Evolutionary conservation across 2,113 vertebrate genomes (phyloP).

Genomic region (Coryphaenoides rupestris): DNA sequence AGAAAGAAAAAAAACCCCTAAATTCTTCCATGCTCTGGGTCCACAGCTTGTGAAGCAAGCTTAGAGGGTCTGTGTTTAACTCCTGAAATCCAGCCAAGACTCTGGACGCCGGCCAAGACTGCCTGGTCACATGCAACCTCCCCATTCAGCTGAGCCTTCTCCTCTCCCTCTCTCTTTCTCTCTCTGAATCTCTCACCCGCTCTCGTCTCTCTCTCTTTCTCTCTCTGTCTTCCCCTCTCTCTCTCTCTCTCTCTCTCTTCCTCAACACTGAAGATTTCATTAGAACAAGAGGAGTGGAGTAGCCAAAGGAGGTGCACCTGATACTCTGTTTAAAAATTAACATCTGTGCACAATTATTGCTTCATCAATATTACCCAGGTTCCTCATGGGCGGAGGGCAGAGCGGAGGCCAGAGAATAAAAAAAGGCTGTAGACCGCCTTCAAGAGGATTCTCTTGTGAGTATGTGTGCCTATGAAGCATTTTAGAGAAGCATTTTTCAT

Average conservation of each 20-base stretch:
- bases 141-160: constrained; percentile 67
- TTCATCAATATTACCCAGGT: constrained; percentile 71
- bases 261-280: constrained; percentile 68
- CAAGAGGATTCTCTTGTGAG: constrained; percentile 19
- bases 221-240: constrained; percentile 41
- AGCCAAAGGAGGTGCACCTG: constrained; percentile 68
- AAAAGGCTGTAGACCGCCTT: constrained; percentile 41
- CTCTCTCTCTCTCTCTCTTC: constrained; percentile 35
- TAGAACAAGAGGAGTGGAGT: constrained; percentile 58
- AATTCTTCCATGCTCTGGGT: constrained; percentile 70
- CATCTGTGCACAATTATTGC: constrained; percentile 68
- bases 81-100: constrained; percentile 71
- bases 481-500: too few species aligned
- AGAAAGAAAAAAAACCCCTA: constrained; percentile 44
- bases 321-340: constrained; percentile 79
- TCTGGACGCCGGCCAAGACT: constrained; percentile 63
- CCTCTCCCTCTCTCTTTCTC: constrained; percentile 42
- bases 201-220: constrained; percentile 38
- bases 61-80: constrained; percentile 74
- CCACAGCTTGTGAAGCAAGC: constrained; percentile 67
- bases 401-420: constrained; percentile 42
- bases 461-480: too few species aligned
- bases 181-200: constrained; percentile 39
- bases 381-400: constrained; percentile 39
- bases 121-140: constrained; percentile 63